Conservation (phyloP, 2,888 invertebrate species). For the Matsumyia berberina region DNA sequence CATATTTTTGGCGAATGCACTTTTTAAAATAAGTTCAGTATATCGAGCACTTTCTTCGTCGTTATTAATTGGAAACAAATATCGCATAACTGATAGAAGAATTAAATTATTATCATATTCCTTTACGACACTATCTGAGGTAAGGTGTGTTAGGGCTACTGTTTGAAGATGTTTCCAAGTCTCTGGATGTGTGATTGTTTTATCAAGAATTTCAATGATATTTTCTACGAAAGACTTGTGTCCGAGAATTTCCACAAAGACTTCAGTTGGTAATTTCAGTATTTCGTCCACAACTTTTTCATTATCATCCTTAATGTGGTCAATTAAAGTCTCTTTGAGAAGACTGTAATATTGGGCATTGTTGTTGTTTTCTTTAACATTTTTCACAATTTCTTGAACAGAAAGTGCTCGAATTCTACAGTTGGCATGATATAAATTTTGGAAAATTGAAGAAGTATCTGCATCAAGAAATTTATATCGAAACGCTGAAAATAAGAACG, state of each 20-base stretch:
- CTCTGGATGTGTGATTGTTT: conserved; percentile 81
- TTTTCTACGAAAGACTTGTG: conserved; percentile 84
- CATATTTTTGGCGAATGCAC: conserved; percentile 78
- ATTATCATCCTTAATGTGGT: conserved; percentile 89
- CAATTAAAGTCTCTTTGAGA: conserved; percentile 87
- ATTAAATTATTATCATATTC: conserved; percentile 82
- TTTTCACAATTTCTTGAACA: conserved; percentile 87
- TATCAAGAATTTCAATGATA: conserved; percentile 85
- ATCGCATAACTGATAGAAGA: conserved; percentile 80
- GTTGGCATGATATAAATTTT: conserved; percentile 90
- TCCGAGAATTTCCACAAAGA: conserved; percentile 84
- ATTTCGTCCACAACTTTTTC: conserved; percentile 86
- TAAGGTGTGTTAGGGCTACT: conserved; percentile 85
- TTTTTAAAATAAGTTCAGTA: conserved; percentile 78
- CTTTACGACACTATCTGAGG: conserved; percentile 83
- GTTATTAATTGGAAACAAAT: conserved; percentile 79
- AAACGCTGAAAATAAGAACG: conserved; percentile 82
- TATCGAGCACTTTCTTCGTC: conserved; percentile 42
- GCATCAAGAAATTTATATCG: conserved; percentile 86
- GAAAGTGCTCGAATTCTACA: conserved; percentile 88
- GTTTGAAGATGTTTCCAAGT: conserved; percentile 84
- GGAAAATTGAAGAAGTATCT: conserved; percentile 86
- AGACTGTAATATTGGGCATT: conserved; percentile 84
- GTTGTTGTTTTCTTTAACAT: conserved; percentile 85
- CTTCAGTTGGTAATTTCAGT: conserved; percentile 84